Percentiles rank a stretch among this genome's conserved stretches.
Evolutionary conservation across 2,888 invertebrate genomes (phyloP).

Genomic region (Crioceris asparagi): DNA sequence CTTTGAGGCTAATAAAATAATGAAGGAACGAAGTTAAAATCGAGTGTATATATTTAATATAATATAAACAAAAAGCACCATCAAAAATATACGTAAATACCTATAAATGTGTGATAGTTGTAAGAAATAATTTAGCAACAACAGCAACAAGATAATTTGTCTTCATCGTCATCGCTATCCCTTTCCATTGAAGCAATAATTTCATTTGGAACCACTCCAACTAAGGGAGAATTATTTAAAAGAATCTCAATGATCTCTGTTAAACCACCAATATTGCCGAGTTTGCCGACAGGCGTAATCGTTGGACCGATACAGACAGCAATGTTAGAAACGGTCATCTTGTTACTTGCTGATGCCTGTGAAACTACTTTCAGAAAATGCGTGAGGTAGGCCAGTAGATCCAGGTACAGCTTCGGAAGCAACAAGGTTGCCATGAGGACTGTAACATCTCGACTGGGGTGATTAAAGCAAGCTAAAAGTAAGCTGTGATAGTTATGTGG

Average conservation of each 20-base stretch:
- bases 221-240: conserved; percentile 7
- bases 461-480: conserved; percentile 53
- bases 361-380: conserved; percentile 34
- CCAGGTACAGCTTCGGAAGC: conserved; percentile 63
- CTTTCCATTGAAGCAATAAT: no score
- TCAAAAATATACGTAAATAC: background rate
- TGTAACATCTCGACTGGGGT: conserved; percentile 46
- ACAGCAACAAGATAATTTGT: no score
- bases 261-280: conserved; percentile 3
- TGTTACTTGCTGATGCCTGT: conserved; percentile 7
- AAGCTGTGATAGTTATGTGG: conserved; percentile 61
- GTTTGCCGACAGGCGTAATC: conserved; percentile 7
- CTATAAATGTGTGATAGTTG: no score
- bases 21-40: background rate
- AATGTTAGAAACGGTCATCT: conserved; percentile 9
- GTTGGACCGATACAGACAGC: conserved; percentile 10
- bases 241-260: conserved; percentile 8
- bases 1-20: no score
- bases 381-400: conserved; percentile 71
- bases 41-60: background rate
- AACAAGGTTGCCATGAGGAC: conserved; percentile 57
- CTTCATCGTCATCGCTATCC: no score
- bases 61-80: background rate
- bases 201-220: conserved; percentile 12
- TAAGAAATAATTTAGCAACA: no score